Conservation (phyloP, 1,140 invertebrate genomes). For the Solen grandis region DNA sequence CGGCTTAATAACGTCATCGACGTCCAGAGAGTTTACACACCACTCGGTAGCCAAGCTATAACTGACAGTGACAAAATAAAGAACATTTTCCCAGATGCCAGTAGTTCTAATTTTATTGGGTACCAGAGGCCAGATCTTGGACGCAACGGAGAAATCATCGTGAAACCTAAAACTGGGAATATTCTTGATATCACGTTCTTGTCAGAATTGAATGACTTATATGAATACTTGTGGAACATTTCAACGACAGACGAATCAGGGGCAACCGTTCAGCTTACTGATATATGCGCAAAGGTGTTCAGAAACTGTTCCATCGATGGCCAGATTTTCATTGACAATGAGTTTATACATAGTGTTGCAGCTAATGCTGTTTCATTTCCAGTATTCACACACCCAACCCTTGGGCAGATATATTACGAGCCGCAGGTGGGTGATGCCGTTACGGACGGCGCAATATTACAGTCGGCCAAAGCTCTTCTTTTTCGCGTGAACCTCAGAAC, state of each 20-base stretch:
- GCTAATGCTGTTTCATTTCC: background rate
- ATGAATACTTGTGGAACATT: background rate
- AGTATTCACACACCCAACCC: background rate
- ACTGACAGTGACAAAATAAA: background rate
- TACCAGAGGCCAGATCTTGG: slow-evolving; percentile 13
- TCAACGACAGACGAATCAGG: background rate
- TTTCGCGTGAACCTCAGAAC: slow-evolving; percentile 8
- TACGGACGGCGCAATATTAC: background rate
- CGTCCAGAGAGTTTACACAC: slow-evolving; percentile 47
- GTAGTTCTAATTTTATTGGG: slow-evolving; percentile 3
- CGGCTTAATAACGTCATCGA: slow-evolving; percentile 36
- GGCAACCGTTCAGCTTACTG: background rate
- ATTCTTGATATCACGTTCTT: background rate
- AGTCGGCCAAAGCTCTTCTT: background rate
- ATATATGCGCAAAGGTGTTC: slow-evolving; percentile 6
- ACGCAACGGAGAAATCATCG: slow-evolving; percentile 1
- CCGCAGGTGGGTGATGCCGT: background rate
- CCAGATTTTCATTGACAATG: background rate
- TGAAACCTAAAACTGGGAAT: slow-evolving; percentile 9
- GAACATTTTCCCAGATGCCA: slow-evolving; percentile 9
- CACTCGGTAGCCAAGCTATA: slow-evolving; percentile 18
- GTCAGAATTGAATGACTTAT: background rate
- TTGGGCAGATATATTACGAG: slow-evolving; percentile 7
- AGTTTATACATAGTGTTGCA: background rate
- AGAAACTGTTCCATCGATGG: slow-evolving; percentile 11